These are phyloP conservation scores for Myrmecobius fasciatus DNA, from an alignment of 2,113 vertebrate species.

Conservation along the genomic window DNA sequence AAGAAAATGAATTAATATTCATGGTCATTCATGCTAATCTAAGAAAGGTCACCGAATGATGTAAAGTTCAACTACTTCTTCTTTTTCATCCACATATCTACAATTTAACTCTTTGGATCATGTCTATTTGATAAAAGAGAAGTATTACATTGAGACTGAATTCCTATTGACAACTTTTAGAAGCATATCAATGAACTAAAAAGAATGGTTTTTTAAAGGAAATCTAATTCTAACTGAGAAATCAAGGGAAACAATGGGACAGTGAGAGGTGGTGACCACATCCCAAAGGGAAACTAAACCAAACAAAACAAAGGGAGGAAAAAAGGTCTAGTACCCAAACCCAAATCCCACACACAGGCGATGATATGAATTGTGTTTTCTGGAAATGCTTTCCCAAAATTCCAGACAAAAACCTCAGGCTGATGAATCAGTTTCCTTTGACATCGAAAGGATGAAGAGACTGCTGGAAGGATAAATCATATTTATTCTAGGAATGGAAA, in stretches of 20 bases:
- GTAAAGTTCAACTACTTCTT: conserved; percentile 21
- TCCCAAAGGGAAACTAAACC: conserved; percentile 37
- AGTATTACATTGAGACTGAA: neutral
- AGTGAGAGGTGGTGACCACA: conserved; percentile 16
- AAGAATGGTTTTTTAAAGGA: conserved; percentile 4
- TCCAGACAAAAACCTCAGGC: conserved; percentile 65
- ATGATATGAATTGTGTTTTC: conserved; percentile 40
- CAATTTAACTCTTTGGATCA: conserved; percentile 7
- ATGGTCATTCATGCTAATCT: conserved; percentile 6
- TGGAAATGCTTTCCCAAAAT: conserved; percentile 32
- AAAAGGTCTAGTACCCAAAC: conserved; percentile 31
- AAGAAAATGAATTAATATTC: conserved; percentile 50
- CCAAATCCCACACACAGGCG: conserved; percentile 56
- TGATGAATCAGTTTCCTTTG: conserved; percentile 66
- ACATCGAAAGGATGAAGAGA: conserved; percentile 50
- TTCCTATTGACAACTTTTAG: neutral
- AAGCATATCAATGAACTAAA: neutral
- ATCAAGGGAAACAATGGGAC: neutral
- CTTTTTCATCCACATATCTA: neutral
- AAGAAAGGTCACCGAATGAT: conserved; percentile 50
- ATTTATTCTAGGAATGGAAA: conserved; percentile 50
- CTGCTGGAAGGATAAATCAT: neutral
- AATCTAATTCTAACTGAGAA: neutral
- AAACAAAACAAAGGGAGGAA: conserved; percentile 44
- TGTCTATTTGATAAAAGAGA: neutral